phyloP scores from a whole-genome alignment of 2,888 invertebrate genomes.

The Drosophila nigritarsus region DNA sequence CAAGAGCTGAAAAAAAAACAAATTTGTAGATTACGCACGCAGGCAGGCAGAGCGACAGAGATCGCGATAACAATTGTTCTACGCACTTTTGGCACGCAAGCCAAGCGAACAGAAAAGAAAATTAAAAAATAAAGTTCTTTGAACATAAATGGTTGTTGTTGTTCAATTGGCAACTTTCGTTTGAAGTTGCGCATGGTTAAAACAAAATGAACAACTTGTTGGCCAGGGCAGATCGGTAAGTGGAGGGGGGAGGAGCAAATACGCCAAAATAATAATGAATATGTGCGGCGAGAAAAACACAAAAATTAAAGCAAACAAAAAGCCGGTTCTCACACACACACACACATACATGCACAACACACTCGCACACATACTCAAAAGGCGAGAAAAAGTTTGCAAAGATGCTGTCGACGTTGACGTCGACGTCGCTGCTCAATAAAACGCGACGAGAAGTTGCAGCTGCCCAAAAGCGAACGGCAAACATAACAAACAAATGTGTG shows the following conservation, averaged over 20 bases:
- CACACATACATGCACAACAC: slow-evolving; percentile 6
- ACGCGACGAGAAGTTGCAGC: slow-evolving; percentile 48
- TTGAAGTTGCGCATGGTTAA: slow-evolving; percentile 38
- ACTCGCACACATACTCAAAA: slow-evolving; percentile 7
- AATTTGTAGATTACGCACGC: slow-evolving; percentile 60
- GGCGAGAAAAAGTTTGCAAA: slow-evolving; percentile 62
- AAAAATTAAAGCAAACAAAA: slow-evolving; percentile 76
- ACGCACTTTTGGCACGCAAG: slow-evolving; percentile 64
- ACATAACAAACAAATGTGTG: slow-evolving; percentile 61
- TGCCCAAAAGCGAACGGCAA: slow-evolving; percentile 45
- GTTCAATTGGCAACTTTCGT: slow-evolving; percentile 71
- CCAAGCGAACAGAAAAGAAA: slow-evolving; percentile 7
- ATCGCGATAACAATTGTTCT: slow-evolving; percentile 41
- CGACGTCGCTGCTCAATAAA: slow-evolving; percentile 29
- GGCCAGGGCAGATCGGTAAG: slow-evolving; percentile 29
- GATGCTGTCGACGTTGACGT: slow-evolving; percentile 46
- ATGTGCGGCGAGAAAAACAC: slow-evolving; percentile 53
- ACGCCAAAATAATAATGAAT: slow-evolving; percentile 42
- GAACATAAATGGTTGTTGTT: slow-evolving; percentile 17
- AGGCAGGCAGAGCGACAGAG: slow-evolving; percentile 5
- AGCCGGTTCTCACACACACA: slow-evolving; percentile 69
- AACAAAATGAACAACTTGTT: slow-evolving; percentile 66
- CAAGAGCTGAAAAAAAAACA: slow-evolving; percentile 4
- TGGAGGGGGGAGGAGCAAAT: background rate
- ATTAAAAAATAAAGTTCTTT: slow-evolving; percentile 3